Base-by-base conservation (phyloP, 1,140 invertebrate species). In the Sitobion miscanthi region DNA sequence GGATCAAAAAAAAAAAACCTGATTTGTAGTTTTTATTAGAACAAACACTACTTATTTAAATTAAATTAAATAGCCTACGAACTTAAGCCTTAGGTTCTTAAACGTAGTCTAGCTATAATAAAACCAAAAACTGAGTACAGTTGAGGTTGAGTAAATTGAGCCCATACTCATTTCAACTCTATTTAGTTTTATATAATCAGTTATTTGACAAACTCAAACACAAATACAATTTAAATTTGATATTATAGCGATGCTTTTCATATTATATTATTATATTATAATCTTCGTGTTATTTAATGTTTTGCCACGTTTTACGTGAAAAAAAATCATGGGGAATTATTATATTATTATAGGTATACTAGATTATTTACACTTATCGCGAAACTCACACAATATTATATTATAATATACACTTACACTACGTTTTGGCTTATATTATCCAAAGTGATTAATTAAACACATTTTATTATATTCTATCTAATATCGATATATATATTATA, bases 121-220 rank as follows among this genome's bases (percentile, higher is more conserved):
- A 82, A 38, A 92, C 21, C 47, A 85, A 57, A 93, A 93, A 93
- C 91, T 93, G 35, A 23, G 25, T 8, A 93, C 82, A 93, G 91
- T 93, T 93, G 91, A 54, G 38, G 49, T 83, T 38, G 77, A 93
- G 82, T 83, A 83, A 92, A 42, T 47, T 54, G 91, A 93, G 91
- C 91, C 91, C 91, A 30, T 93, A 93, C 91, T 93, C 91, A 20
- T 93, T 83, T 83, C 91, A 93, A 93, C 82, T 93, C 91, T 93
- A 54, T 14, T 38, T 54, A 93, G 91, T 93, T 93, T 93, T 92
- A 47, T 30, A 82, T 23, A 54, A 30, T 30, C 45, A 49, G 1
- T 91, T 21, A 85, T 92, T 93, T 93, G 82, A 52, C 91, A 54
- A 83, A 86, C 91, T 93, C 35, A 45, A 83, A 83, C 47, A 25